These are phyloP conservation scores for Chrysolina americana DNA, from an alignment of 2,888 invertebrate genomes.

Conservation along the genomic window DNA sequence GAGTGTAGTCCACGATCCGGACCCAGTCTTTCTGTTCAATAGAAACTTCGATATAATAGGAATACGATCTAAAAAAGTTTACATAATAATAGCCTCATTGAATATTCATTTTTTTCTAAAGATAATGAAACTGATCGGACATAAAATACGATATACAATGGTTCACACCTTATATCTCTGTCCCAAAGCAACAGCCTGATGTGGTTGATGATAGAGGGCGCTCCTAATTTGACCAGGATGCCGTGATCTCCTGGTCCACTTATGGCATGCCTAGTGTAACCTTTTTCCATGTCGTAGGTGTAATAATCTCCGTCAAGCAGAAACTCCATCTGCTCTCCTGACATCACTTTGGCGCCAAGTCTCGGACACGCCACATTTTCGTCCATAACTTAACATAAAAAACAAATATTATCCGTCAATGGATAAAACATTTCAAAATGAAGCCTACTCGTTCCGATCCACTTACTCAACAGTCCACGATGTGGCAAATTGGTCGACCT, in stretches of 20 bases:
- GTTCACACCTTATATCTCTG: conserved; percentile 81
- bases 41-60: conserved; percentile 93
- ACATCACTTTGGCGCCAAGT: conserved; percentile 87
- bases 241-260: conserved; percentile 77
- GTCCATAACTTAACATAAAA: conserved; percentile 78
- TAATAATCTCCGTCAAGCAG: conserved; percentile 91
- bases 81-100: not conserved
- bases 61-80: conserved; percentile 78
- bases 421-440: not conserved
- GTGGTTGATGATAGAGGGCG: conserved; percentile 93
- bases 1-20: conserved; percentile 91
- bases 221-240: conserved; percentile 87
- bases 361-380: conserved; percentile 91
- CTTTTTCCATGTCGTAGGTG: conserved; percentile 94
- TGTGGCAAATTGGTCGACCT: conserved; percentile 86
- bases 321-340: conserved; percentile 91
- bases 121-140: too few relatives aligned
- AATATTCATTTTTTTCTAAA: not conserved
- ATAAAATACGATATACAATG: not conserved
- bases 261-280: conserved; percentile 74
- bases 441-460: not conserved
- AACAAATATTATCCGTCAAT: too few relatives aligned
- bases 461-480: conserved; percentile 84
- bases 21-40: conserved; percentile 97
- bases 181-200: conserved; percentile 96